These are phyloP conservation scores for Monomorium pharaonis DNA, from an alignment of 1,140 invertebrate species.

Conservation along the genomic window DNA sequence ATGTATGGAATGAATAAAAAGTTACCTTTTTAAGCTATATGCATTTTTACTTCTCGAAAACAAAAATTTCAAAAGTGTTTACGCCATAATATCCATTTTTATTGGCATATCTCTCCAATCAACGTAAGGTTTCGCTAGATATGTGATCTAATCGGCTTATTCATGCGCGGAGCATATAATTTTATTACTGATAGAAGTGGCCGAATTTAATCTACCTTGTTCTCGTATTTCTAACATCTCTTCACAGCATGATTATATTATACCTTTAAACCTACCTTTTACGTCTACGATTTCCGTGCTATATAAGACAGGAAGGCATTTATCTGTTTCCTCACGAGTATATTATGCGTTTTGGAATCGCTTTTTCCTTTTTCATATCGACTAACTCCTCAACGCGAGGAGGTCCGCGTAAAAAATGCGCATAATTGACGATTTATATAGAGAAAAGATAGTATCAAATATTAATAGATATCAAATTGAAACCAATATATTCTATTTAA, in stretches of 20 bases:
- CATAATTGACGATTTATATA: neutral
- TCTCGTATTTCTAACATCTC: slow-evolving; percentile 3
- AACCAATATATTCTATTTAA: too few species aligned
- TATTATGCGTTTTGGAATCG: neutral
- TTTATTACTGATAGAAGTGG: slow-evolving; percentile 59
- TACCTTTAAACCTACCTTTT: slow-evolving; percentile 37
- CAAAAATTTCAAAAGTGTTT: neutral
- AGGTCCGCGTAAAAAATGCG: neutral
- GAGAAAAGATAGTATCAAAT: neutral
- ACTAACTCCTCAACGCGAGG: neutral
- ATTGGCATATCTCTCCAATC: neutral
- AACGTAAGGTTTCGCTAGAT: slow-evolving; percentile 45
- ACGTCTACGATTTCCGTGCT: neutral
- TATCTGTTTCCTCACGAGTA: slow-evolving; percentile 60
- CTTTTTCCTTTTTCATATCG: neutral
- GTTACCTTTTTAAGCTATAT: too few species aligned
- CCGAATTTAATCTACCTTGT: slow-evolving; percentile 8
- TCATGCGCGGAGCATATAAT: slow-evolving; percentile 37
- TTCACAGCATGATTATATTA: neutral
- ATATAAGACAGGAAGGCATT: slow-evolving; percentile 45
- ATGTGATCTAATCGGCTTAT: slow-evolving; percentile 60
- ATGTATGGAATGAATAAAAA: too few species aligned
- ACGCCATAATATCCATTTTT: neutral
- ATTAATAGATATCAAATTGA: too few species aligned
- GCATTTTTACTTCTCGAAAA: neutral